Evolutionary conservation across 2,113 vertebrate genomes (phyloP).

Genomic region (Sapayoa aenigma): DNA sequence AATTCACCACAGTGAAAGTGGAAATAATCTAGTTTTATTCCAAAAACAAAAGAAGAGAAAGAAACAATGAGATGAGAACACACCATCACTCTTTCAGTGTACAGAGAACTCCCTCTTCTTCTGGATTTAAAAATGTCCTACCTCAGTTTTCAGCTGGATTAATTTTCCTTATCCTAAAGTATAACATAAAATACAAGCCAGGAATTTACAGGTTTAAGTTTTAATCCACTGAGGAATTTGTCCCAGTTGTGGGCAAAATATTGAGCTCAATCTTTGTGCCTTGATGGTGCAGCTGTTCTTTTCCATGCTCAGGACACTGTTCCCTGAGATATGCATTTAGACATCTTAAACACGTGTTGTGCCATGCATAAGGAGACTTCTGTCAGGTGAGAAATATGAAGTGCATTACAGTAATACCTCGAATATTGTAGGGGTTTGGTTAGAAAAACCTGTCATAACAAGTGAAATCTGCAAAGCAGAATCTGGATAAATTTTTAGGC

Average conservation of each 20-base stretch:
- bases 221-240: not conserved
- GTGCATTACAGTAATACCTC: too few species aligned
- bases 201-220: not conserved
- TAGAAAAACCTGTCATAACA: too few species aligned
- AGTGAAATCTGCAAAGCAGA: too few species aligned
- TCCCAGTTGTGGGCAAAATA: not conserved
- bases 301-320: not conserved
- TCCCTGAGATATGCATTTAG: not conserved
- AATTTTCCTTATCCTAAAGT: not conserved
- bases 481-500: too few species aligned
- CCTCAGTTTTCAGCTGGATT: not conserved
- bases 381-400: not conserved
- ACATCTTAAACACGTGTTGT: not conserved
- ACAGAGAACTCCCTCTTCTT: not conserved
- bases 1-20: not conserved
- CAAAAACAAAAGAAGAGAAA: not conserved
- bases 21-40: not conserved
- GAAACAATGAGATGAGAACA: not conserved
- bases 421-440: too few species aligned
- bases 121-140: not conserved
- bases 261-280: not conserved
- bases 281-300: not conserved
- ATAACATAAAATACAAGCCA: not conserved
- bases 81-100: accelerated
- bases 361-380: not conserved